These are phyloP conservation scores for Apistogramma diplotaenia DNA, from an alignment of 2,113 vertebrate genomes.

Conservation along the genomic window DNA sequence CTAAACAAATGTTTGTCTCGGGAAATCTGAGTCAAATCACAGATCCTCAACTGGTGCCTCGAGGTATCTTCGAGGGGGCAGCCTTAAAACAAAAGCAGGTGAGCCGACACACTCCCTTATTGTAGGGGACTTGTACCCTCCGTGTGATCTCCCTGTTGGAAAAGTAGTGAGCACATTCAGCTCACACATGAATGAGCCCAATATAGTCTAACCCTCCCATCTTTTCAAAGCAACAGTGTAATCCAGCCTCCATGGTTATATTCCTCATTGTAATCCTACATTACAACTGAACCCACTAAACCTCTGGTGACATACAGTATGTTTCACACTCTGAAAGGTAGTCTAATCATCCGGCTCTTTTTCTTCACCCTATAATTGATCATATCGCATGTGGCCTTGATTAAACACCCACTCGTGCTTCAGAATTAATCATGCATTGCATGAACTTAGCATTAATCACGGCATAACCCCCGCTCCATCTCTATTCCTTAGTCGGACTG, in stretches of 20 bases:
- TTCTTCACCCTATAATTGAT: slow-evolving; percentile 68
- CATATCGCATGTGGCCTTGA: slow-evolving; percentile 73
- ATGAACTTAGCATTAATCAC: slow-evolving; percentile 76
- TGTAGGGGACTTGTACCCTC: neutral
- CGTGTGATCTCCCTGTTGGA: neutral
- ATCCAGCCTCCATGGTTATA: slow-evolving; percentile 45
- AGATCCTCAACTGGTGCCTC: neutral
- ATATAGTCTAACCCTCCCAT: slow-evolving; percentile 35
- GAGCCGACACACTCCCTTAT: neutral
- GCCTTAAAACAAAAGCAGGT: neutral
- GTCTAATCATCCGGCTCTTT: slow-evolving; percentile 64
- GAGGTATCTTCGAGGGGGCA: neutral
- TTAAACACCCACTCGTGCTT: slow-evolving; percentile 72
- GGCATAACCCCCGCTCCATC: slow-evolving; percentile 66
- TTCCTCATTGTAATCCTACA: slow-evolving; percentile 51
- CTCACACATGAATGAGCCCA: slow-evolving; percentile 48
- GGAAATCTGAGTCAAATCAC: neutral
- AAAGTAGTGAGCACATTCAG: slow-evolving; percentile 13
- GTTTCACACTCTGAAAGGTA: slow-evolving; percentile 66
- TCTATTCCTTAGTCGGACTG: slow-evolving; percentile 69
- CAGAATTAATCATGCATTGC: slow-evolving; percentile 76
- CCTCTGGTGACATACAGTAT: slow-evolving; percentile 61
- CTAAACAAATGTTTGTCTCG: neutral
- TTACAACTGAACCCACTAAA: slow-evolving; percentile 58
- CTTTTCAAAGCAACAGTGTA: slow-evolving; percentile 43